phyloP scores from a whole-genome alignment of 2,888 invertebrate species.

The Mystacides longicornis region DNA sequence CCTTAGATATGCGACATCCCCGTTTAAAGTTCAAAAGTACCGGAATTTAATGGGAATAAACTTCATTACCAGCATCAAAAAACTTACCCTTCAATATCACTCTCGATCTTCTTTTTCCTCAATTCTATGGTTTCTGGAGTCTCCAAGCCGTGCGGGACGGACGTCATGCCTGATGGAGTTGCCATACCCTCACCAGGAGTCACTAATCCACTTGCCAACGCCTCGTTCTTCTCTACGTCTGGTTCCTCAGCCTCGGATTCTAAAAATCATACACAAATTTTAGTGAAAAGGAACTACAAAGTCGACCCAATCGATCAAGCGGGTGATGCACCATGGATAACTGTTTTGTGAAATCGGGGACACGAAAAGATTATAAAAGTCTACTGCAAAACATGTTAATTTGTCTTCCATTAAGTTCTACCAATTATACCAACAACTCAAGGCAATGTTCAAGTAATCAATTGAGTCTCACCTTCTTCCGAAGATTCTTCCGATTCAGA shows the following conservation, averaged over 20 bases:
- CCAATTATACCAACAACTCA: too few relatives aligned
- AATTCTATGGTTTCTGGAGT: conserved; percentile 98
- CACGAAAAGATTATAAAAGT: too few relatives aligned
- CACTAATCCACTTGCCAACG: conserved; percentile 72
- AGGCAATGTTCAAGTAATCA: too few relatives aligned
- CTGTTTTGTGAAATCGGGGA: too few relatives aligned
- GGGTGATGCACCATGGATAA: too few relatives aligned
- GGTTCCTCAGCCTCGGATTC: conserved; percentile 51
- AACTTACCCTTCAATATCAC: conserved; percentile 83
- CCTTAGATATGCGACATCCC: too few relatives aligned
- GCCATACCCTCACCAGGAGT: conserved; percentile 91
- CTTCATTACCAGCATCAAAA: too few relatives aligned
- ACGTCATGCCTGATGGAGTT: conserved; percentile 89
- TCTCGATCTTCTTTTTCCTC: conserved; percentile 92
- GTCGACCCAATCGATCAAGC: too few relatives aligned
- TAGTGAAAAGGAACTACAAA: too few relatives aligned
- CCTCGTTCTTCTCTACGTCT: conserved; percentile 60
- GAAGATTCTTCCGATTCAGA: conserved; percentile 77
- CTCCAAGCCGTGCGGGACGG: conserved; percentile 90
- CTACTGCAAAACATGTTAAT: too few relatives aligned
- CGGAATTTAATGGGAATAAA: too few relatives aligned
- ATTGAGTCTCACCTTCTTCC: conserved; percentile 49
- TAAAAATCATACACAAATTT: background rate
- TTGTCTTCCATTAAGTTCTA: background rate
- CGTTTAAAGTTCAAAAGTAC: too few relatives aligned